Evolutionary conservation across 2,888 invertebrate species (phyloP).

Genomic region (Sericinus montela): DNA sequence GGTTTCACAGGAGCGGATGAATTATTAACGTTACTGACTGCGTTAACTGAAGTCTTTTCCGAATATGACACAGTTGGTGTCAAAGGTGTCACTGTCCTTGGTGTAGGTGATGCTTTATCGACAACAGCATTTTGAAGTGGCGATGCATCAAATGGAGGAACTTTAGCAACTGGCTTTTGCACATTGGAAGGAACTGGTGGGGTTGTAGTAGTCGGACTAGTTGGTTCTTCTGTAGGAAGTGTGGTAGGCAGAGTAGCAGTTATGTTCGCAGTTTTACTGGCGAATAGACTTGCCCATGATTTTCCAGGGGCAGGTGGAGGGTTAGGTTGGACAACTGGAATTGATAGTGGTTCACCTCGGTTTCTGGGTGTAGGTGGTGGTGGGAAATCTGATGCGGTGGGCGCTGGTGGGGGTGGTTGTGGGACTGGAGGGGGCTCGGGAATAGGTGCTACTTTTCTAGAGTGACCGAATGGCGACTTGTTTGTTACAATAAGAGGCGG

Average conservation of each 20-base stretch:
- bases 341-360: conserved; percentile 52
- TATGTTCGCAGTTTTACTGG: conserved; percentile 44
- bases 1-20: conserved; percentile 34
- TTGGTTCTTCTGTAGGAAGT: conserved; percentile 47
- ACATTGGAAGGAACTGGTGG: conserved; percentile 47
- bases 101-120: conserved; percentile 46
- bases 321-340: conserved; percentile 50
- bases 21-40: conserved; percentile 39
- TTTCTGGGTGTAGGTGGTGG: conserved; percentile 69
- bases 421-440: conserved; percentile 57
- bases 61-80: conserved; percentile 49
- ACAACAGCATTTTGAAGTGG: conserved; percentile 46
- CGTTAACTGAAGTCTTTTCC: conserved; percentile 59
- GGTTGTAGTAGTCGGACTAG: conserved; percentile 44
- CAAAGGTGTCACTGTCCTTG: conserved; percentile 27
- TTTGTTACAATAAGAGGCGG: conserved; percentile 71
- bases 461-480: conserved; percentile 69
- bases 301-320: conserved; percentile 68
- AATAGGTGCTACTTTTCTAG: conserved; percentile 48
- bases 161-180: conserved; percentile 81
- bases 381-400: conserved; percentile 75
- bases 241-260: conserved; percentile 32
- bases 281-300: conserved; percentile 85
- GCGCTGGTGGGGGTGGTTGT: conserved; percentile 64
- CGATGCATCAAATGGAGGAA: conserved; percentile 79